phyloP scores from a whole-genome alignment of 2,797 vertebrate species.

The Acropternis orthonyx region DNA sequence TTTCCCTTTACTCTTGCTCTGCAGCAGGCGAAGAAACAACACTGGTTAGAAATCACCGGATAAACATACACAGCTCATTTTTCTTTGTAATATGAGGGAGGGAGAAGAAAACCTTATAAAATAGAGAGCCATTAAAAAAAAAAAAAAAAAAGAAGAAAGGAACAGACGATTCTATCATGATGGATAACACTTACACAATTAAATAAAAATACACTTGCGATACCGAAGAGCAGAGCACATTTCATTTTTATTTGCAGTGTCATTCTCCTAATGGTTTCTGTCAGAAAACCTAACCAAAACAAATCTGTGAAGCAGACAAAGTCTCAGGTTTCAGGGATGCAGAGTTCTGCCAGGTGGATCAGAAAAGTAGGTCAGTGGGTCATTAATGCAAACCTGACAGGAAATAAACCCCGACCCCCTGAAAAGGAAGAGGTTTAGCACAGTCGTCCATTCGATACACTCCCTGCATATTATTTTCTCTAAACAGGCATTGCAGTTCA shows the following conservation, averaged over 20 bases:
- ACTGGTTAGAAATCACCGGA: conserved; percentile 14
- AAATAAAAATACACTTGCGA: conserved; percentile 26
- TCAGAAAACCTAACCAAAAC: conserved; percentile 56
- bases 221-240: not conserved
- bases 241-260: conserved; percentile 55
- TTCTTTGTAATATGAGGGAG: conserved; percentile 42
- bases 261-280: conserved; percentile 60
- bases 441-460: not conserved
- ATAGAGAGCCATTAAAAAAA: not conserved
- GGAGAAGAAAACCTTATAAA: conserved; percentile 41
- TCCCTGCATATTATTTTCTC: not conserved
- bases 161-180: conserved; percentile 9
- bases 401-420: conserved; percentile 28
- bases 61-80: conserved; percentile 56
- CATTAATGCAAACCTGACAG: conserved; percentile 42
- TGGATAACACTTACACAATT: conserved; percentile 45
- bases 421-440: not conserved
- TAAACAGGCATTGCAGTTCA: not conserved
- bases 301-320: conserved; percentile 25
- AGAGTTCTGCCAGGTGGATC: conserved; percentile 46
- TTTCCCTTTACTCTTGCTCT: conserved; percentile 34
- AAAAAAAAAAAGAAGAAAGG: not conserved
- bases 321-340: conserved; percentile 25
- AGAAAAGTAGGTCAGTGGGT: conserved; percentile 79
- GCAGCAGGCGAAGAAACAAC: not conserved